Conservation (phyloP, 2,888 invertebrate genomes). For the Lobophora halterata region DNA sequence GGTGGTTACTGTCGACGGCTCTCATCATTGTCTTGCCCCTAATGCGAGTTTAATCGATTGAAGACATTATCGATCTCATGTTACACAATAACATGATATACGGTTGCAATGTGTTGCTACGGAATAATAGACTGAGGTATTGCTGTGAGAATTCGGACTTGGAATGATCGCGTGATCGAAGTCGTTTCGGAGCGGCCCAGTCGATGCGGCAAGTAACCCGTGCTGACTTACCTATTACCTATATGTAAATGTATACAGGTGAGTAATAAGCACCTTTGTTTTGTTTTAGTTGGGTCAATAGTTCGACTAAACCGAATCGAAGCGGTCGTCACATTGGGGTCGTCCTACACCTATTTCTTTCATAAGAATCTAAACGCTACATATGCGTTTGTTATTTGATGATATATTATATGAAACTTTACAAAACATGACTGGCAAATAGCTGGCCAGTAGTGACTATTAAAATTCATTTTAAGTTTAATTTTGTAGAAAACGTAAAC, state of each 20-base stretch:
- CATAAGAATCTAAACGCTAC: too few relatives aligned
- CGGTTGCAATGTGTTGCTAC: constrained; percentile 19
- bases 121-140: too few relatives aligned
- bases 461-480: too few relatives aligned
- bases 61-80: constrained; percentile 23
- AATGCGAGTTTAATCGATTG: constrained; percentile 19
- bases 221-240: constrained; percentile 28
- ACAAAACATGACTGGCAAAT: too few relatives aligned
- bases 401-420: too few relatives aligned
- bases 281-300: constrained; percentile 39
- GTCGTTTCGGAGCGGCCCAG: constrained; percentile 52
- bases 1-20: constrained; percentile 13
- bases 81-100: constrained; percentile 15
- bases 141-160: constrained; percentile 42
- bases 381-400: too few relatives aligned
- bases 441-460: too few relatives aligned
- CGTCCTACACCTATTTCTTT: too few relatives aligned
- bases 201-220: constrained; percentile 48
- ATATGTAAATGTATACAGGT: constrained; percentile 27
- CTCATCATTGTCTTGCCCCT: constrained; percentile 16
- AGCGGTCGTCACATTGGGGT: too few relatives aligned
- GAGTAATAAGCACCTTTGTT: constrained; percentile 50
- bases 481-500: too few relatives aligned
- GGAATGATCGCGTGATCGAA: constrained; percentile 62
- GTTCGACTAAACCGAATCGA: constrained; percentile 33